Conservation (phyloP, 2,888 invertebrate genomes). For the Aphodius granarius region DNA sequence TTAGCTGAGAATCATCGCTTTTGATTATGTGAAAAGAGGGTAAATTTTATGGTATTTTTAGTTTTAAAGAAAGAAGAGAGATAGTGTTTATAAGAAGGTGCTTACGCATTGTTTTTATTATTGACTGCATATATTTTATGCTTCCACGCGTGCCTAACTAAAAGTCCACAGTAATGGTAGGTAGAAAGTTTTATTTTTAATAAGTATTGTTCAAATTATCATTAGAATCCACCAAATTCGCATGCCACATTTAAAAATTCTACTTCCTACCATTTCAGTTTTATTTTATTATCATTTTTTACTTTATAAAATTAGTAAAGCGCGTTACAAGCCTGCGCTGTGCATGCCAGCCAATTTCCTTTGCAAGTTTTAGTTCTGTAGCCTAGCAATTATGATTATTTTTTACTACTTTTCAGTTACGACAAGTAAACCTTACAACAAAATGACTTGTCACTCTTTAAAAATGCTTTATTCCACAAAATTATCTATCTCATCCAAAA, state of each 20-base stretch:
- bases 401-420: neutral
- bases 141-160: conserved; percentile 52
- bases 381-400: neutral
- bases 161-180: conserved; percentile 56
- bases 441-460: neutral
- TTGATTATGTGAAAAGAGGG: no score
- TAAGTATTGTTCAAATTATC: neutral
- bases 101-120: neutral
- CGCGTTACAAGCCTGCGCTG: neutral
- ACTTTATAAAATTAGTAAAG: neutral
- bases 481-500: neutral
- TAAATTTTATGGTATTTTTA: neutral
- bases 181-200: conserved; percentile 40
- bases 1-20: neutral
- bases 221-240: neutral
- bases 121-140: neutral
- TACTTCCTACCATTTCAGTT: neutral
- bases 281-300: neutral
- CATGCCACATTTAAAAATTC: neutral
- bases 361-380: neutral
- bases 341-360: neutral
- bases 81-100: neutral
- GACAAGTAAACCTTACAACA: neutral
- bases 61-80: neutral
- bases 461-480: neutral